Evolutionary conservation across 2,113 vertebrate genomes (phyloP), one percentile per base, ranked within the genome.

Genomic region (Lampris megalopsis): DNA sequence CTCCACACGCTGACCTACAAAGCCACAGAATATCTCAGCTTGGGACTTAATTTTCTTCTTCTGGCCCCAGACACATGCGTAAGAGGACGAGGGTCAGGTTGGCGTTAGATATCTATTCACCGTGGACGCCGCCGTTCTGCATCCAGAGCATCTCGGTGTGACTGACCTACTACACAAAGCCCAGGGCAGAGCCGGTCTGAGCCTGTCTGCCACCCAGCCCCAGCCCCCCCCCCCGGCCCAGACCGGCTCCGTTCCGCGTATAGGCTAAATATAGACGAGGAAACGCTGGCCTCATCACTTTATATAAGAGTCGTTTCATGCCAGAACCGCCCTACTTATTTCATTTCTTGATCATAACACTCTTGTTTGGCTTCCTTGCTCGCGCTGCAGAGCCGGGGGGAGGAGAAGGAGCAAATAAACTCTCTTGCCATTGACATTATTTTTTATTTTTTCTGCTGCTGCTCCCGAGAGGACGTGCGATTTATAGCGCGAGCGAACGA

Each of bases 161-260:
- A 24, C 63, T 47, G 77, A 81, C 56, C 72, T 57, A 40, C 63
- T 24, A 11, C 80, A 75, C 73, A 78, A 86, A 86, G 88, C 70
- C 77, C 45, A 1, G 58, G 52, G 62, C 86, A 83, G 82, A 85
- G 80, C 73, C 80, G 49, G 78, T 87, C 82, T 88, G 85, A 88
- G 79, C 77, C 79, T 53, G 71, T 43, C 75, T 80, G 83, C 71
- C 74, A 73, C 77, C 68, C 69, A 74, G 71, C 70, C 61, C 77
- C 75, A 58, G 58, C 83, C 73, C 77, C 84, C 77, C 81, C 63
- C 59, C 63, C 84, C 56, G 59, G 56, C 58, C 38, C 5, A 66
- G 68, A 65, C 69, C 61, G 68, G 45, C 45, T 49, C 56, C 56
- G 76, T 86, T 82, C 72, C 80, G 71, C 83, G 71, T 75, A 40